Evolutionary conservation across 2,113 vertebrate species (phyloP), one percentile per base, ranked within the genome.

Genomic region (Genyomyrus donnyi): DNA sequence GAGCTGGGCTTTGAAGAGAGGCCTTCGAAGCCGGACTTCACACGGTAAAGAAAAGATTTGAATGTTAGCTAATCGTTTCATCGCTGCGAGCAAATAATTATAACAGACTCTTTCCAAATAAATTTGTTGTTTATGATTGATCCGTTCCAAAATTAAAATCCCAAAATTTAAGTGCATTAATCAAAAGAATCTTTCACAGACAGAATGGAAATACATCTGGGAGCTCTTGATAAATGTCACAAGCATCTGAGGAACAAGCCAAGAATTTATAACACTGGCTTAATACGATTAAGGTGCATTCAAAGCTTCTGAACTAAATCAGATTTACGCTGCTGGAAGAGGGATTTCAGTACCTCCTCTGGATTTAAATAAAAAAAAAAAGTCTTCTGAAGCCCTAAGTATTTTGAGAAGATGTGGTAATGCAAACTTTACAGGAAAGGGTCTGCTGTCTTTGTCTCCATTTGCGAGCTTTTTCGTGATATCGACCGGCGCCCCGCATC

Each of bases 281-380:
- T 88, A 88, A 88, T 88, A 88, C n/a, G 87, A 88, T 88, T 88
- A 88, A 56, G 24, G 19, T 19, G 6, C 87, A 62, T 88, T 58
- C 50, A 88, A 50, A 56, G 50, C 52, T 49, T 39, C 53, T 42
- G 52, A 62, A 87, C 15, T 87, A 53, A 52, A 58, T 9, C 53
- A 88, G 53, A 88, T 88, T 88, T 88, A 62, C 52, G 11, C 35
- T 45, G 49, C 53, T 46, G 21, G 52, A 66, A 21, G 1, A 9
- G 24, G 87, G 42, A 87, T 52, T 88, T 88, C 53, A n/a, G 35
- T 11, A 66, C n/a, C 49, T 52, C 86, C 86, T 8, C 50, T 50
- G 4, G 27, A 53, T 31, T 62, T n/a, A 8, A 19, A 11, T n/a
- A 49, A 24, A 88, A 87, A 52, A 52, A 31, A 45, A 88, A 58